These are phyloP conservation scores for Ammodramus savannarum DNA, from an alignment of 2,113 vertebrate genomes.

Conservation along the genomic window DNA sequence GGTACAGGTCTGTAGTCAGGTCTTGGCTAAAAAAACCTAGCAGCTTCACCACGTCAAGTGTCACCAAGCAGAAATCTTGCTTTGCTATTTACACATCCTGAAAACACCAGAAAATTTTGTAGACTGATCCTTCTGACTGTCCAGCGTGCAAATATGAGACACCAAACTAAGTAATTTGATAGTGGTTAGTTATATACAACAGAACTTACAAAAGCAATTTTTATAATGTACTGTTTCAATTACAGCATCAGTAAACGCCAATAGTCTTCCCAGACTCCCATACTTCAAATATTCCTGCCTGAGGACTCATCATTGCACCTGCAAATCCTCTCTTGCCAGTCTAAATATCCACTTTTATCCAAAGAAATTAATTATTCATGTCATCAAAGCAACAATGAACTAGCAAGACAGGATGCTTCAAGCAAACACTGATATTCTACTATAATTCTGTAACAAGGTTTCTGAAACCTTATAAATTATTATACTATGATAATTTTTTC, in stretches of 20 bases:
- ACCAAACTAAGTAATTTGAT: not conserved
- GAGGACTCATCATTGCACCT: not conserved
- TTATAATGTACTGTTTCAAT: not conserved
- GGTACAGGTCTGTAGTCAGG: not conserved
- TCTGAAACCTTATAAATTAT: not conserved
- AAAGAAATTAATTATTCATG: slow-evolving; percentile 8
- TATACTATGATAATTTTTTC: not conserved
- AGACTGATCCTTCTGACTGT: not conserved
- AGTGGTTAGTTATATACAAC: not conserved
- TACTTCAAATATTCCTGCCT: not conserved
- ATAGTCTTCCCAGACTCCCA: not conserved
- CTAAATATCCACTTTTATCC: not conserved
- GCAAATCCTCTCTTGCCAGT: not conserved
- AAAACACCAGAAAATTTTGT: not conserved
- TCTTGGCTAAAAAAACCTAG: not conserved
- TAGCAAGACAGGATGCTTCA: not conserved
- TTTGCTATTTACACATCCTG: not conserved
- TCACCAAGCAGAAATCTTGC: not conserved
- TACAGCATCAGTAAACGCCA: not conserved
- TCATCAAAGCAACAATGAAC: not conserved
- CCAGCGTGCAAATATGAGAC: not conserved
- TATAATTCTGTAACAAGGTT: not conserved
- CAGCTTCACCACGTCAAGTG: not conserved
- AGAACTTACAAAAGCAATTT: not conserved
- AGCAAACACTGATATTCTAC: not conserved